Evolutionary conservation across 2,888 invertebrate species (phyloP).

Genomic region (Apodemia zela): DNA sequence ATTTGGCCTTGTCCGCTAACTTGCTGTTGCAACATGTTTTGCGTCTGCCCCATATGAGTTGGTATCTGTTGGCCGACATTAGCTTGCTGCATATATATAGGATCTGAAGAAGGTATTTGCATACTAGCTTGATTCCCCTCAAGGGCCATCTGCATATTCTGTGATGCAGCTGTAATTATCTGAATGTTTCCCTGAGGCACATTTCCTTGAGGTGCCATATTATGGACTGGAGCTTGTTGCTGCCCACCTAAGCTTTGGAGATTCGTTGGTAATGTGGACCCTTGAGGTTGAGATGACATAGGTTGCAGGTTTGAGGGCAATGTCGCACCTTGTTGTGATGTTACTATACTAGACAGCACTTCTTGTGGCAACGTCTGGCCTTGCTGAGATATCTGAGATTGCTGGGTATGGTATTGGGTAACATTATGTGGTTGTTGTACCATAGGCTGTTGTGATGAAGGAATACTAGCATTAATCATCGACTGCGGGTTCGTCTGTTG

Average conservation of each 20-base stretch:
- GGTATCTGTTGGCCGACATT: conserved; percentile 70
- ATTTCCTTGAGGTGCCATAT: conserved; percentile 73
- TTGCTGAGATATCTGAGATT: conserved; percentile 71
- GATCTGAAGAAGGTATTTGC: conserved; percentile 78
- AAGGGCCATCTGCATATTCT: conserved; percentile 78
- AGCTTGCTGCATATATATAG: conserved; percentile 71
- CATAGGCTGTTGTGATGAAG: conserved; percentile 71
- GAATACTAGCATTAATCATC: conserved; percentile 69
- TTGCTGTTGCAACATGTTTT: conserved; percentile 69
- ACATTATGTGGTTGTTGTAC: conserved; percentile 74
- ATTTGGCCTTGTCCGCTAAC: conserved; percentile 69
- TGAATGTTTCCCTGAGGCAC: conserved; percentile 81
- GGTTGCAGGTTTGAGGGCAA: conserved; percentile 67
- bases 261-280: conserved; percentile 82
- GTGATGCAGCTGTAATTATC: conserved; percentile 76
- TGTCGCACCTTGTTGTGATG: conserved; percentile 74
- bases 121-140: conserved; percentile 78
- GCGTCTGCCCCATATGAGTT: conserved; percentile 66
- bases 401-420: conserved; percentile 74
- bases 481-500: conserved; percentile 68
- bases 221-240: conserved; percentile 69
- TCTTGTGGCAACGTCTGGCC: conserved; percentile 73
- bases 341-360: conserved; percentile 71
- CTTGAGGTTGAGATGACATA: conserved; percentile 74
- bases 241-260: conserved; percentile 74